These are phyloP conservation scores for Ephydatia muelleri DNA, from an alignment of 37 sponge, comb jelly and placozoan genomes.

Conservation along the genomic window DNA sequence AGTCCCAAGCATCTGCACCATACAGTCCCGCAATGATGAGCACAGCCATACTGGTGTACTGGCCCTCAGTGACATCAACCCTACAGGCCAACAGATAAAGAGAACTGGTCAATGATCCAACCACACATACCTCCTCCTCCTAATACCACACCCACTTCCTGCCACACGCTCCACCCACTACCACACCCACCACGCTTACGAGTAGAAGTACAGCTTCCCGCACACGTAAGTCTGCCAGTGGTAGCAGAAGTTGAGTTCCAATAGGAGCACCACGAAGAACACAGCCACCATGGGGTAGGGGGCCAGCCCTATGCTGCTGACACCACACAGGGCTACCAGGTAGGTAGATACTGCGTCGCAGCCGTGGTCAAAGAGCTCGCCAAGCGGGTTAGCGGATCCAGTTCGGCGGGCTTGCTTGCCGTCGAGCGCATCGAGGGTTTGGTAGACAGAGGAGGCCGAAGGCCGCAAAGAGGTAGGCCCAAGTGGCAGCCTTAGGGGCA, in stretches of 20 bases:
- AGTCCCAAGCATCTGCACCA: constrained; percentile 66
- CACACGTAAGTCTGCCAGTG: constrained; percentile 93
- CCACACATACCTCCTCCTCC: no score
- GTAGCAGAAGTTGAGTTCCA: constrained; percentile 64
- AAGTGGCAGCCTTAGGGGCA: constrained; percentile 70
- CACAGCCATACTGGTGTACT: constrained; percentile 60
- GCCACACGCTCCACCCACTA: background rate
- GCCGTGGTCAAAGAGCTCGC: constrained; percentile 97
- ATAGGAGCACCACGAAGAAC: constrained; percentile 45
- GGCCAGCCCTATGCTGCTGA: constrained; percentile 48
- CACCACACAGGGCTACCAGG: constrained; percentile 50
- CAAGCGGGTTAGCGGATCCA: constrained; percentile 59
- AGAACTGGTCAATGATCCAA: no score
- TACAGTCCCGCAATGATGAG: constrained; percentile 32
- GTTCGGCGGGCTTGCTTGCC: constrained; percentile 97
- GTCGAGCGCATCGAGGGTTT: constrained; percentile 90
- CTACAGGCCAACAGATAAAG: no score
- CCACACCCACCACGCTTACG: constrained; percentile 29
- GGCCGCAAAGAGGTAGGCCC: constrained; percentile 63
- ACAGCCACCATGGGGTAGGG: constrained; percentile 32
- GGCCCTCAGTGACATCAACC: constrained; percentile 93
- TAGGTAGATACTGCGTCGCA: constrained; percentile 89
- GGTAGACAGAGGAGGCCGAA: constrained; percentile 83
- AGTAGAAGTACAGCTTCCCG: constrained; percentile 76
- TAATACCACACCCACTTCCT: no score